Evolutionary conservation across 2,797 vertebrate genomes (phyloP).

Genomic region (Syngnathus rostellatus): DNA sequence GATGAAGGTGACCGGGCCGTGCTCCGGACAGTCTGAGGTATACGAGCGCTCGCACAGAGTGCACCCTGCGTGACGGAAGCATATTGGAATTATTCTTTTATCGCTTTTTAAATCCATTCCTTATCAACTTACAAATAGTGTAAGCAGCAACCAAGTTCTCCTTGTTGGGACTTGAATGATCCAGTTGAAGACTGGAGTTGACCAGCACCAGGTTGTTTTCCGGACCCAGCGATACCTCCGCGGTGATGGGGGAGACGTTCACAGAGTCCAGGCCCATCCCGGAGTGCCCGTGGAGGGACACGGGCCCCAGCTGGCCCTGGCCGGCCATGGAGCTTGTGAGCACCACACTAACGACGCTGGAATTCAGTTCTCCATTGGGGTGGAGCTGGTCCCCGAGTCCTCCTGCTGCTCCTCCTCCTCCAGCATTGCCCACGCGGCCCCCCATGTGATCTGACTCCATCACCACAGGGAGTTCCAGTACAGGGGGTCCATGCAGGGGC

Average conservation of each 20-base stretch:
- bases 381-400: slow-evolving; percentile 65
- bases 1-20: slow-evolving; percentile 92
- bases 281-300: slow-evolving; percentile 85
- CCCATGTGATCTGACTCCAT: slow-evolving; percentile 88
- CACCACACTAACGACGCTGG: slow-evolving; percentile 86
- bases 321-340: slow-evolving; percentile 83
- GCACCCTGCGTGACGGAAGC: slow-evolving; percentile 77
- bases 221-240: slow-evolving; percentile 87
- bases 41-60: slow-evolving; percentile 93
- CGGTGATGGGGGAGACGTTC: slow-evolving; percentile 85
- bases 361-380: slow-evolving; percentile 77
- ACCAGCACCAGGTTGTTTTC: slow-evolving; percentile 91
- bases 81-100: neutral
- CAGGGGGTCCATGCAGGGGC: slow-evolving; percentile 77
- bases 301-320: slow-evolving; percentile 74
- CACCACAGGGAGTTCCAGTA: slow-evolving; percentile 88
- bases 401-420: slow-evolving; percentile 49
- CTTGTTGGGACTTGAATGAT: slow-evolving; percentile 90
- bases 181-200: slow-evolving; percentile 84
- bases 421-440: slow-evolving; percentile 62
- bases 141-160: slow-evolving; percentile 90
- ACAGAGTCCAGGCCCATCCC: slow-evolving; percentile 89
- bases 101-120: neutral
- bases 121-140: slow-evolving; percentile 84
- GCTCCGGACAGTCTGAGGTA: slow-evolving; percentile 91